Evolutionary conservation across 2,797 vertebrate species (phyloP), one percentile per base, ranked within the genome.

Genomic region (Garrulus glandarius): DNA sequence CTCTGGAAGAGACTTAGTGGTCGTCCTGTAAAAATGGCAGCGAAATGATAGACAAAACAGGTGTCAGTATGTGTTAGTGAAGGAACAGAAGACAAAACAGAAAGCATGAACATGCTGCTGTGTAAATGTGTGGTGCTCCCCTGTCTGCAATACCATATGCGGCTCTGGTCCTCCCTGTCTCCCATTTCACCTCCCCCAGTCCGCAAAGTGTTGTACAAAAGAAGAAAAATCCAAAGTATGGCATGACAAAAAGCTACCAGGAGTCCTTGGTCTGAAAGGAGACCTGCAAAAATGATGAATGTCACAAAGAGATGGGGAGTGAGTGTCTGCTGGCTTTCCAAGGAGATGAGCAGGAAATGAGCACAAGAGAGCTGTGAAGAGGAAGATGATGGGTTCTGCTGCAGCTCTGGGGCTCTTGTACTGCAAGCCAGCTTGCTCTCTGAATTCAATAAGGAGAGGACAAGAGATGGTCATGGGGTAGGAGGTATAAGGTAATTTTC

Each of bases 361-460:
- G 20, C 2, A 0, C 19, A 6, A 13, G 37, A 87, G 41, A 75
- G 75, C 20, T 75, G 24, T 36, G 46, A 46, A 71, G n/a, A 20
- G 46, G 32, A 64, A 76, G 32, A 3, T 69, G 34, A 16, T 46
- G 56, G 27, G 30, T 87, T 59, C 23, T 76, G 4, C 1, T 16
- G 29, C 32, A 81, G 61, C 36, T 37, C 9, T 76, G 43, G 22
- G 30, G 13, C 71, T 85, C 29, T 41, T 43, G 39, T 34, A 3
- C 43, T 55, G 65, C n/a, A 5, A 21, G 15, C 20, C 1, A 1
- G n/a, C 15, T 53, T 59, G 26, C n/a, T 72, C 13, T 46, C 37
- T 0, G 1, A 36, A 37, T 67, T 80, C 60, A 16, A 0, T 43
- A 39, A 23, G 22, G 49, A 64, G 32, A 71, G 5, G 27, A 53